phyloP scores from a whole-genome alignment of 2,113 vertebrate species.

The Leuciscus idus region DNA sequence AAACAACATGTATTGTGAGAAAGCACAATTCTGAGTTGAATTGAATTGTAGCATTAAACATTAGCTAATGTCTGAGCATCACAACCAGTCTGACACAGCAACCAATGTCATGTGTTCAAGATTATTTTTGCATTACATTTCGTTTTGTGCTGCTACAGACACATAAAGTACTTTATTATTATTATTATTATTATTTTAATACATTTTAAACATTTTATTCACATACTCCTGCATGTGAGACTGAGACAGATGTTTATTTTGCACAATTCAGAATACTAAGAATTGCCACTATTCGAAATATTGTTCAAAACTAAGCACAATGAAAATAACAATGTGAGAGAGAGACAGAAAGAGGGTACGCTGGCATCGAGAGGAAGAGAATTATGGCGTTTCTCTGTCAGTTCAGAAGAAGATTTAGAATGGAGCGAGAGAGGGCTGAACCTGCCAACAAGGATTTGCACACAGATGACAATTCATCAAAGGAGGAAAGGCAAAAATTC shows the following conservation, averaged over 20 bases:
- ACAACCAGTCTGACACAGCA: too few species aligned
- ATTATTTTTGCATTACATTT: not conserved
- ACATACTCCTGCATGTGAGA: not conserved
- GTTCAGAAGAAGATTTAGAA: conserved; percentile 50
- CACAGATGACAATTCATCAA: conserved; percentile 63
- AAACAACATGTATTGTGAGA: too few species aligned
- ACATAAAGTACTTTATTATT: not conserved
- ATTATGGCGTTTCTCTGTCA: conserved; percentile 53
- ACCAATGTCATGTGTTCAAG: not conserved
- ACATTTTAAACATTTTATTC: not conserved
- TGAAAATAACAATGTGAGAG: conserved; percentile 19
- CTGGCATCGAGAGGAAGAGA: conserved; percentile 41
- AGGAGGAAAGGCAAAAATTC: conserved; percentile 52
- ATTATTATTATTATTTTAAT: not conserved
- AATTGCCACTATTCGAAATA: conserved; percentile 11
- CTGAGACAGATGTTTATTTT: conserved; percentile 6
- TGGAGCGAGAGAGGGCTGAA: conserved; percentile 26
- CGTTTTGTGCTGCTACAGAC: too few species aligned
- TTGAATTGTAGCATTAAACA: too few species aligned
- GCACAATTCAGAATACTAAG: not conserved
- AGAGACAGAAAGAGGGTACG: conserved; percentile 17
- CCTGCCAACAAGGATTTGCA: conserved; percentile 49
- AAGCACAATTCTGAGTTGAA: too few species aligned
- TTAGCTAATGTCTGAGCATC: too few species aligned
- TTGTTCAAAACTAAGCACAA: not conserved